Conservation (phyloP, 2,888 invertebrate genomes). For the Petrolisthes manimaculis region DNA sequence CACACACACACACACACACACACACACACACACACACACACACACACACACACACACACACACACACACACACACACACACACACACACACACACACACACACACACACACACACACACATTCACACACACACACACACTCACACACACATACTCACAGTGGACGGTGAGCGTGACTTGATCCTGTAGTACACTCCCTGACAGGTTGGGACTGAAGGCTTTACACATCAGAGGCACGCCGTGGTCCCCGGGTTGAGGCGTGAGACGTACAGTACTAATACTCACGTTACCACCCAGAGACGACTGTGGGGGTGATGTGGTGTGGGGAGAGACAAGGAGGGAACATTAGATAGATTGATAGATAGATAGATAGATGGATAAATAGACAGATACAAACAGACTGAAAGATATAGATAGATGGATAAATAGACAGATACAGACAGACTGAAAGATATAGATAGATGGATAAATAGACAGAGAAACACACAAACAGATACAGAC, state of each 20-base stretch:
- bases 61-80: constrained; percentile 1
- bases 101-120: constrained; percentile 6
- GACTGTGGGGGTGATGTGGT: too few species aligned
- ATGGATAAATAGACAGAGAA: too few species aligned
- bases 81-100: not conserved
- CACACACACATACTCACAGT: constrained; percentile 50
- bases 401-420: too few species aligned
- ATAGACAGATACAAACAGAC: too few species aligned
- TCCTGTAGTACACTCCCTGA: constrained; percentile 59
- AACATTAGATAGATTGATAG: too few species aligned
- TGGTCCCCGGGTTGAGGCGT: constrained; percentile 45
- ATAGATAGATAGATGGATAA: too few species aligned
- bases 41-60: constrained; percentile 8
- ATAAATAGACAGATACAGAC: too few species aligned
- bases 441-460: too few species aligned
- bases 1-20: too few species aligned
- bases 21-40: too few species aligned
- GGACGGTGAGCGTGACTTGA: constrained; percentile 52
- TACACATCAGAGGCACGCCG: constrained; percentile 58
- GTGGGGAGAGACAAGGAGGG: too few species aligned
- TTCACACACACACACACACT: constrained; percentile 22
- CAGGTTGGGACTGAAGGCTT: constrained; percentile 59
- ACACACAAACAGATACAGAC: too few species aligned
- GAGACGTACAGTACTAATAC: constrained; percentile 44
- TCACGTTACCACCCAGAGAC: constrained; percentile 44